phyloP scores from a whole-genome alignment of 2,113 vertebrate genomes.

The Heterotis niloticus region DNA sequence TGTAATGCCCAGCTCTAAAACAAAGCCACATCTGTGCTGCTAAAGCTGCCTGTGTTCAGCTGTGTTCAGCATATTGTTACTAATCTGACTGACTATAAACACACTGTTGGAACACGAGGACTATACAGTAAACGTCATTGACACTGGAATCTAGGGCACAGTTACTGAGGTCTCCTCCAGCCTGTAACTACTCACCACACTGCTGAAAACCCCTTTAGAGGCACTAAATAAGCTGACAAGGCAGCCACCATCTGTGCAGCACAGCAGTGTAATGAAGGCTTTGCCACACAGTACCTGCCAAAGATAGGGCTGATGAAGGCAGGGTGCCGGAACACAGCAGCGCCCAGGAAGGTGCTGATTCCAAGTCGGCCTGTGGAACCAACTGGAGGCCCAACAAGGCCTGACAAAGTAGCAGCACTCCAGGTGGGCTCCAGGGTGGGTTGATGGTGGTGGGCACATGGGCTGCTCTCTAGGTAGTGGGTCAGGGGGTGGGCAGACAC shows the following conservation, averaged over 20 bases:
- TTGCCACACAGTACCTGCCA: conserved; percentile 62
- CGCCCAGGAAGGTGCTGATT: conserved; percentile 74
- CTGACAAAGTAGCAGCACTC: conserved; percentile 66
- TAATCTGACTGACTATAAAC: too few relatives aligned
- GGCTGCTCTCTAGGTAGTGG: conserved; percentile 75
- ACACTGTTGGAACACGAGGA: too few relatives aligned
- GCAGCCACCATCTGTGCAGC: background rate
- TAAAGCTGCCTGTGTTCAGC: too few relatives aligned
- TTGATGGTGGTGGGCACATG: conserved; percentile 69
- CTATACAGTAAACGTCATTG: too few relatives aligned
- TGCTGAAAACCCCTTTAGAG: background rate
- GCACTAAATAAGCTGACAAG: background rate
- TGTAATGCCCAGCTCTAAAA: too few relatives aligned
- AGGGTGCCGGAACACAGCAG: conserved; percentile 74
- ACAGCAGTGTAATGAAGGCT: too few relatives aligned
- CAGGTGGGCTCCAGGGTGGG: conserved; percentile 74
- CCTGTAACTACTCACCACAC: too few relatives aligned
- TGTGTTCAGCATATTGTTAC: too few relatives aligned
- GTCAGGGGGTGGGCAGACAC: conserved; percentile 71
- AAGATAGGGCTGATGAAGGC: conserved; percentile 76
- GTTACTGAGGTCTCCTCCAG: too few relatives aligned
- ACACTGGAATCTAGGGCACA: too few relatives aligned
- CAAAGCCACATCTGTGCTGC: too few relatives aligned
- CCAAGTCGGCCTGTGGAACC: conserved; percentile 66
- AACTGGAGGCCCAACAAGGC: conserved; percentile 64